These are phyloP conservation scores for Formica exsecta DNA, from an alignment of 1,140 invertebrate genomes.

Conservation along the genomic window DNA sequence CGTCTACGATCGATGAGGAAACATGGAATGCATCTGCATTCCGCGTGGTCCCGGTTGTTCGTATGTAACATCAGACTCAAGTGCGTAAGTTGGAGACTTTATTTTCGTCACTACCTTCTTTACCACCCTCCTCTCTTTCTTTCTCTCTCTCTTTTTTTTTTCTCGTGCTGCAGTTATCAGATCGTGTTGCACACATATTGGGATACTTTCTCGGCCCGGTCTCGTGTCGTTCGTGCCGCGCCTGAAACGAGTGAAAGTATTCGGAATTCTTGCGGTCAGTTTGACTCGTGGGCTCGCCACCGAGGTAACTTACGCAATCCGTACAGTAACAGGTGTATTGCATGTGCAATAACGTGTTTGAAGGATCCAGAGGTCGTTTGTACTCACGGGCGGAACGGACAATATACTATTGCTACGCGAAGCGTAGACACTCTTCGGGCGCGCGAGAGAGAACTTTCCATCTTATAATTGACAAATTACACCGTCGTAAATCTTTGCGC, in stretches of 20 bases:
- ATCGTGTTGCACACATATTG: conserved; percentile 57
- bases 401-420: conserved; percentile 19
- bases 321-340: conserved; percentile 83
- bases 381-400: conserved; percentile 48
- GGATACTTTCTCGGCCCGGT: conserved; percentile 66
- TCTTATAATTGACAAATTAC: conserved; percentile 24
- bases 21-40: background rate
- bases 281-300: conserved; percentile 69
- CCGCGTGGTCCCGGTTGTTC: too few relatives aligned
- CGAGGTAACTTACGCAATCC: conserved; percentile 76
- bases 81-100: conserved; percentile 28
- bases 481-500: conserved; percentile 6
- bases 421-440: conserved; percentile 30
- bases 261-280: conserved; percentile 78
- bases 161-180: conserved; percentile 37
- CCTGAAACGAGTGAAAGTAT: conserved; percentile 81
- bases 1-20: background rate
- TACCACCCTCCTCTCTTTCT: too few relatives aligned
- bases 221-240: conserved; percentile 22
- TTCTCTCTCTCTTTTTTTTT: background rate
- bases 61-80: background rate
- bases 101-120: conserved; percentile 25
- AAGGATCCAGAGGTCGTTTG: conserved; percentile 54
- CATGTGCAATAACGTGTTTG: conserved; percentile 78
- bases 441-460: conserved; percentile 6